phyloP scores from a whole-genome alignment of 2,113 vertebrate species.

The Poeciliopsis occidentalis region DNA sequence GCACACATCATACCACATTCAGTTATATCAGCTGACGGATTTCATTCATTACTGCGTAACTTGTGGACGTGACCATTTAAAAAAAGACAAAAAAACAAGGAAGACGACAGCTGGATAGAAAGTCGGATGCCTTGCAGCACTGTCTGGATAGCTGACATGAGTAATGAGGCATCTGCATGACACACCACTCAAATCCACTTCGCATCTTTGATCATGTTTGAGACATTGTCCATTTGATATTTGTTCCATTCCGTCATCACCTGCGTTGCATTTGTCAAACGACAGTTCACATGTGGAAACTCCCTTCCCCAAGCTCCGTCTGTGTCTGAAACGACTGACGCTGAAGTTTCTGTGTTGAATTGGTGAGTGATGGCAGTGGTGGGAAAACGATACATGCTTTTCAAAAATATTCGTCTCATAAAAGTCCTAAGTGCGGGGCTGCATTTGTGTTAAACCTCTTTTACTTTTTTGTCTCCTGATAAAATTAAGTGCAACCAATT shows the following conservation, averaged over 20 bases:
- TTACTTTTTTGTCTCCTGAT: too few relatives aligned
- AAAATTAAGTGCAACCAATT: too few relatives aligned
- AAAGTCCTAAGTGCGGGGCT: too few relatives aligned
- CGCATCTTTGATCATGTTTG: slow-evolving; percentile 70
- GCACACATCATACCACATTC: slow-evolving; percentile 52
- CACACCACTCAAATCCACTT: slow-evolving; percentile 66
- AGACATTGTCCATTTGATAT: slow-evolving; percentile 69
- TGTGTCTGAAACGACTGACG: slow-evolving; percentile 66
- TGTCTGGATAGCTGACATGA: slow-evolving; percentile 64
- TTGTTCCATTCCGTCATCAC: not conserved
- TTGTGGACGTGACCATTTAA: slow-evolving; percentile 51
- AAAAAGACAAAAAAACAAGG: slow-evolving; percentile 12
- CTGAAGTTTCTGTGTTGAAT: slow-evolving; percentile 68
- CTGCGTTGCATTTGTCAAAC: too few relatives aligned
- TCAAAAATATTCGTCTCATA: too few relatives aligned
- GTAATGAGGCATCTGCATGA: slow-evolving; percentile 60
- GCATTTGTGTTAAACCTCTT: too few relatives aligned
- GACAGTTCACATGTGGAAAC: not conserved
- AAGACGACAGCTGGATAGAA: slow-evolving; percentile 23
- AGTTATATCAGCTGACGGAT: slow-evolving; percentile 56
- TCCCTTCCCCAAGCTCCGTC: slow-evolving; percentile 48
- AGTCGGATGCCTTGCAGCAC: slow-evolving; percentile 62
- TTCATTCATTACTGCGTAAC: slow-evolving; percentile 59
- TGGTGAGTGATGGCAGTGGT: slow-evolving; percentile 7
- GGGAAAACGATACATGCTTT: too few relatives aligned